phyloP scores from a whole-genome alignment of 2,113 vertebrate genomes.

The Nothocercus nigrocapillus region DNA sequence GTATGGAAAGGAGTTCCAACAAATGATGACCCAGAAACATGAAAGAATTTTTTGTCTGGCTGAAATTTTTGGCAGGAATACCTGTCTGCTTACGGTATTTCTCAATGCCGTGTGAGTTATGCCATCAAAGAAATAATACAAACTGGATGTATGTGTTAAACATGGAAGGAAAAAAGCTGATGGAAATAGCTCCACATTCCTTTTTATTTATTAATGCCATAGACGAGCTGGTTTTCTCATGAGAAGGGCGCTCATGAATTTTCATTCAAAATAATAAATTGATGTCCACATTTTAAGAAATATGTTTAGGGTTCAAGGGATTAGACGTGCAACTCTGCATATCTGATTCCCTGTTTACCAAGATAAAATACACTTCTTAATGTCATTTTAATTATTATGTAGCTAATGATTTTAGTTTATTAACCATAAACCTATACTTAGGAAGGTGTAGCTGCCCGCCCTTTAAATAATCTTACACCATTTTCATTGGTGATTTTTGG shows the following conservation, averaged over 20 bases:
- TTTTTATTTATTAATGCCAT: conserved; percentile 81
- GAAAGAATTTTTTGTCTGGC: neutral
- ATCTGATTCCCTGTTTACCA: conserved; percentile 64
- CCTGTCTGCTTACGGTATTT: conserved; percentile 2
- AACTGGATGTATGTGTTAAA: conserved; percentile 39
- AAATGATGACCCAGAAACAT: neutral
- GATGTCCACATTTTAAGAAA: conserved; percentile 80
- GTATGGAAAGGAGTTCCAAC: neutral
- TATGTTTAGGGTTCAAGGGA: conserved; percentile 79
- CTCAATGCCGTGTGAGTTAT: conserved; percentile 32
- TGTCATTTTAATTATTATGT: conserved; percentile 51
- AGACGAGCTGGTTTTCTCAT: conserved; percentile 74
- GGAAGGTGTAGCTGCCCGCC: conserved; percentile 10
- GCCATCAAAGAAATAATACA: conserved; percentile 31
- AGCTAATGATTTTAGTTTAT: conserved; percentile 49
- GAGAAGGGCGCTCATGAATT: conserved; percentile 80
- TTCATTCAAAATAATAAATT: conserved; percentile 83
- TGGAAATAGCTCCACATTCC: conserved; percentile 69
- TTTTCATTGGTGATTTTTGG: conserved; percentile 17
- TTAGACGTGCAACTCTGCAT: conserved; percentile 74
- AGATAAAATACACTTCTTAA: conserved; percentile 71
- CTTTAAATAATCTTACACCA: neutral
- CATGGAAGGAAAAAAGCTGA: conserved; percentile 46
- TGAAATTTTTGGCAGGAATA: neutral
- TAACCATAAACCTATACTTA: conserved; percentile 44